A percentile compares a stretch with the other conserved stretches of the same genome.
These are phyloP conservation scores for Acronicta psi DNA, from an alignment of 2,888 invertebrate genomes.

Conservation along the genomic window DNA sequence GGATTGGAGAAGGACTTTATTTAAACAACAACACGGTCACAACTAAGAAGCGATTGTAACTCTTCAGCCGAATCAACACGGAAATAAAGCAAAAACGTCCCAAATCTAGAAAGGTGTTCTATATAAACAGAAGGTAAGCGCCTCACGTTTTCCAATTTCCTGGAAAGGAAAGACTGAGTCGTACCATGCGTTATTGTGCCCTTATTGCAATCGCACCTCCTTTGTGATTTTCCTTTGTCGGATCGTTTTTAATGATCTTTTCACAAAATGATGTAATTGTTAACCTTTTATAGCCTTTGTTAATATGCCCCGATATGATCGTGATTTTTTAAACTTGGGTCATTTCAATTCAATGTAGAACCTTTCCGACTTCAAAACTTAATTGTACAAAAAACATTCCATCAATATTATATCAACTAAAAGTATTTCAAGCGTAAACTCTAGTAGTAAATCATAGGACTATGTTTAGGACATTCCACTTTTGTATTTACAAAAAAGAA, in stretches of 20 bases:
- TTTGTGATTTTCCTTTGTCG: slow-evolving; percentile 33
- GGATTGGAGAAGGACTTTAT: no score
- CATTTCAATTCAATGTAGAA: no score
- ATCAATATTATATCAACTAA: background rate
- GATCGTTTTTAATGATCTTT: slow-evolving; percentile 38
- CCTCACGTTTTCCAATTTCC: slow-evolving; percentile 66
- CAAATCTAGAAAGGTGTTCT: slow-evolving; percentile 45
- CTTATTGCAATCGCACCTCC: slow-evolving; percentile 43
- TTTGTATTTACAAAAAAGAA: no score
- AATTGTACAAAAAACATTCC: no score
- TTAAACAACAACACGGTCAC: no score
- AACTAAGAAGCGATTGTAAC: no score
- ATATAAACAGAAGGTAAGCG: slow-evolving; percentile 49
- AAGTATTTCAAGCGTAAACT: slow-evolving; percentile 5
- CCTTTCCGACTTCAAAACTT: no score
- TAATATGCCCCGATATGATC: no score
- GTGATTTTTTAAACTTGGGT: no score
- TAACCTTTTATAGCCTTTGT: background rate
- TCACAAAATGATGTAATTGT: slow-evolving; percentile 5
- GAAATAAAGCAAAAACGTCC: slow-evolving; percentile 34
- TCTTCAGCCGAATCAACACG: slow-evolving; percentile 15
- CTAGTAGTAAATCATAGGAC: no score
- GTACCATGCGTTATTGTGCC: slow-evolving; percentile 51
- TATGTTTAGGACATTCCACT: no score
- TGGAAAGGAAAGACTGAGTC: slow-evolving; percentile 47